Evolutionary conservation across 2,113 vertebrate species (phyloP).

Genomic region (Lepisosteus oculatus): DNA sequence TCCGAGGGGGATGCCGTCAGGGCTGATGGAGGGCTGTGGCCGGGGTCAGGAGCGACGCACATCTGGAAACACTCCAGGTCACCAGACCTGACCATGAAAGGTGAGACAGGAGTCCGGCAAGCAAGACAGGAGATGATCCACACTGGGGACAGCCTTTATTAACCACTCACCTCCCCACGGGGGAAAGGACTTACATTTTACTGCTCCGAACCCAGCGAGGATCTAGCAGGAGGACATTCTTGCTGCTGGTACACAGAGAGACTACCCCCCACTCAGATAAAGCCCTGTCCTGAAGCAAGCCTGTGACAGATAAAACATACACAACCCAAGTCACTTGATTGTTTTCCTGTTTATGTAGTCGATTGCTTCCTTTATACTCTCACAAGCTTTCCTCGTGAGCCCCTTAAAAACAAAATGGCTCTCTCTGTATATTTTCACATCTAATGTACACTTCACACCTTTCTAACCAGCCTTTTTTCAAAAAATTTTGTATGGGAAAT

Average conservation of each 20-base stretch:
- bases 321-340: no score
- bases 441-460: no score
- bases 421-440: no score
- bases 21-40: constrained; percentile 64
- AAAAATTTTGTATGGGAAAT: no score
- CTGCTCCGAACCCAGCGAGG: neutral
- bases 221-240: neutral
- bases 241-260: neutral
- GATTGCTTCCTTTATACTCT: no score
- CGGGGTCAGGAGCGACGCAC: constrained; percentile 48
- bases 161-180: neutral
- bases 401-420: no score
- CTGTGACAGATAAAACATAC: no score
- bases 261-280: no score
- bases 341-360: no score
- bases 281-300: no score
- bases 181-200: neutral
- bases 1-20: constrained; percentile 67
- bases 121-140: constrained; percentile 33
- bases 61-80: constrained; percentile 77
- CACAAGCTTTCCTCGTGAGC: no score
- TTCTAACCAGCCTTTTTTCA: no score
- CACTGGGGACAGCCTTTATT: constrained; percentile 32
- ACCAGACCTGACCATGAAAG: constrained; percentile 63
- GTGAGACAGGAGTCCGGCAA: constrained; percentile 55